Conservation (phyloP, 2,797 vertebrate species). For the Acanthurus tractus region DNA sequence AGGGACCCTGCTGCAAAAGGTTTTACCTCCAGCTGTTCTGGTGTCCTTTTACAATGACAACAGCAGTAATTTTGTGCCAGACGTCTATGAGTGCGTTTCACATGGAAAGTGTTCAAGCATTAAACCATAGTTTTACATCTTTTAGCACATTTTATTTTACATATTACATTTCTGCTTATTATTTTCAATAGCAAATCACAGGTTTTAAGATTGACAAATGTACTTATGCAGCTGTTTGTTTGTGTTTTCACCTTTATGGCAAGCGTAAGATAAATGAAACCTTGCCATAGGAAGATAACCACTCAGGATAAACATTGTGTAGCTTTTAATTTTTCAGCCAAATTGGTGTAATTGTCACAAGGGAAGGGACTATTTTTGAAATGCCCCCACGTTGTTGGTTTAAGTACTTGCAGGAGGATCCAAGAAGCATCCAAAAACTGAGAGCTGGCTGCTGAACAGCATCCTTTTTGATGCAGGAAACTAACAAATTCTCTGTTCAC, state of each 20-base stretch:
- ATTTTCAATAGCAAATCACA: background rate
- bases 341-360: conserved; percentile 18
- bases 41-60: conserved; percentile 42
- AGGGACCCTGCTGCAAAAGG: conserved; percentile 36
- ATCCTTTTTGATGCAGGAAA: conserved; percentile 35
- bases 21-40: conserved; percentile 40
- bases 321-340: conserved; percentile 10
- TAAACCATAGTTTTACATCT: conserved; percentile 21
- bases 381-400: conserved; percentile 22
- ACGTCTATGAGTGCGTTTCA: conserved; percentile 6
- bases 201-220: background rate
- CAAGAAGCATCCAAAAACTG: conserved; percentile 16
- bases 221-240: background rate
- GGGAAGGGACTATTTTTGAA: conserved; percentile 17
- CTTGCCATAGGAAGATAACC: background rate
- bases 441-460: conserved; percentile 33
- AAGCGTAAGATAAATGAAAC: background rate
- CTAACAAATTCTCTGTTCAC: conserved; percentile 14
- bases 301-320: background rate
- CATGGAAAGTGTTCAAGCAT: background rate
- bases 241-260: background rate
- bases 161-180: background rate
- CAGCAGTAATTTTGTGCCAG: conserved; percentile 33
- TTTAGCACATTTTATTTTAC: background rate
- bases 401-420: conserved; percentile 28